phyloP scores from a whole-genome alignment of 2,888 invertebrate species.

The Gonocerus acuteangulatus region DNA sequence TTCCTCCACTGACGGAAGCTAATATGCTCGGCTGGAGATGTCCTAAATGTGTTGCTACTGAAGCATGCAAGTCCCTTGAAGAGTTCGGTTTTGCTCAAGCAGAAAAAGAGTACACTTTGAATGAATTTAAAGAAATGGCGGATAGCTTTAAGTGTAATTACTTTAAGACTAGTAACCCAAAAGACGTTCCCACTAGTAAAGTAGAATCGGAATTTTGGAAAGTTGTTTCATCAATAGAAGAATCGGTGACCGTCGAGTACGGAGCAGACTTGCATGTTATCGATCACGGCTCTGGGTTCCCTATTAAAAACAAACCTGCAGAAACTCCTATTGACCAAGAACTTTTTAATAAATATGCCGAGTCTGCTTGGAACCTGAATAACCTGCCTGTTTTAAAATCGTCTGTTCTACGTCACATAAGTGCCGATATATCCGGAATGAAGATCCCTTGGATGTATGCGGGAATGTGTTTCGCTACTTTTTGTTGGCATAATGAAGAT shows the following conservation, averaged over 20 bases:
- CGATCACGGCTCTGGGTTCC: constrained; percentile 96
- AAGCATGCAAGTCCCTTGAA: constrained; percentile 82
- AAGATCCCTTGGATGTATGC: constrained; percentile 98
- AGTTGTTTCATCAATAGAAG: constrained; percentile 89
- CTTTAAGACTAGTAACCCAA: constrained; percentile 85
- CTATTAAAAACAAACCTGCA: constrained; percentile 50
- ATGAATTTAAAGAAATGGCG: constrained; percentile 97
- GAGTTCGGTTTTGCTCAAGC: constrained; percentile 98
- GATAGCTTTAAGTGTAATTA: constrained; percentile 97
- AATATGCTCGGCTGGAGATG: constrained; percentile 71
- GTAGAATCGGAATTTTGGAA: constrained; percentile 99
- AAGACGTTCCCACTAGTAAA: constrained; percentile 74
- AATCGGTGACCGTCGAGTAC: constrained; percentile 95
- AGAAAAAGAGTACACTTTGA: constrained; percentile 83
- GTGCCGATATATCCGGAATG: constrained; percentile 92
- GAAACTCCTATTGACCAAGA: constrained; percentile 24
- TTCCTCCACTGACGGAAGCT: constrained; percentile 79
- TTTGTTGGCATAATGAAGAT: constrained; percentile 99
- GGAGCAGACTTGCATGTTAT: constrained; percentile 97
- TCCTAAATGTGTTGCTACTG: constrained; percentile 87
- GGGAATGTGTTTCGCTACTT: constrained; percentile 99
- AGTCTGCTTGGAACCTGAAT: constrained; percentile 95
- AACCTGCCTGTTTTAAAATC: constrained; percentile 88
- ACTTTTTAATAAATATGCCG: constrained; percentile 54
- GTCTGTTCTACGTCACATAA: constrained; percentile 90